Base-by-base conservation (phyloP, 2,113 vertebrate genomes). In the Sterna hirundo region DNA sequence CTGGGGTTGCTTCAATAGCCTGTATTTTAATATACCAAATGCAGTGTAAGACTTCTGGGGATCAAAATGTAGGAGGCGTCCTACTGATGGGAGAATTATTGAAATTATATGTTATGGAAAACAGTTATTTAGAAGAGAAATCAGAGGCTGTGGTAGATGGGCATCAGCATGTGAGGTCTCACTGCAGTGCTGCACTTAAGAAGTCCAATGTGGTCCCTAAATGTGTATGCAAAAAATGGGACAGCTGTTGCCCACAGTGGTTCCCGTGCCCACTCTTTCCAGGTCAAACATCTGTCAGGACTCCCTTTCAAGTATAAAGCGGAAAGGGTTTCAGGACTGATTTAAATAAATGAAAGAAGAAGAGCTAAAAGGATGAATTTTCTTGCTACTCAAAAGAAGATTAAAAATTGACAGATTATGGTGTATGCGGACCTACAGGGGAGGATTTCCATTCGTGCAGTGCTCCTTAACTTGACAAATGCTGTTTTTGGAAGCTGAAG, bases 391-490 rank as follows among this genome's bases (percentile, higher is more conserved):
- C 84, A 93, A 65, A 92, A 95, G 86, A 92, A 96, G 78, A 94
- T 96, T 91, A 94, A 93, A 95, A 97, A 91, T 89, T 94, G 91
- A 85, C 94, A 87, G 74, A 80, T 94, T 69, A 54, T 65, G 78
- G 91, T 44, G 3, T 93, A 23, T 62, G 55, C 87, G 58, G 62
- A 93, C 68, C 78, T 93, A 83, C 40, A 65, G 65, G 27, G 61
- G 54, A 29, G 90, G 74, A 89, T 94, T 94, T 94, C 32, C 85
- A 93, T 68, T 87, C 29, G n/a, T 62, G 66, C 61, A 68, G 23
- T 76, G 44, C 82, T 94, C 74, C 74, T 91, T 89, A 91, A 60
- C 76, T 75, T 91, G 81, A 87, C 62, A 87, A 72, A 95, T 79
- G 34, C 65, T 89, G 15, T 84, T 27, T 90, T 79, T 91, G 65